These are phyloP conservation scores for Gopherus flavomarginatus DNA, from an alignment of 2,113 vertebrate species.

Conservation along the genomic window DNA sequence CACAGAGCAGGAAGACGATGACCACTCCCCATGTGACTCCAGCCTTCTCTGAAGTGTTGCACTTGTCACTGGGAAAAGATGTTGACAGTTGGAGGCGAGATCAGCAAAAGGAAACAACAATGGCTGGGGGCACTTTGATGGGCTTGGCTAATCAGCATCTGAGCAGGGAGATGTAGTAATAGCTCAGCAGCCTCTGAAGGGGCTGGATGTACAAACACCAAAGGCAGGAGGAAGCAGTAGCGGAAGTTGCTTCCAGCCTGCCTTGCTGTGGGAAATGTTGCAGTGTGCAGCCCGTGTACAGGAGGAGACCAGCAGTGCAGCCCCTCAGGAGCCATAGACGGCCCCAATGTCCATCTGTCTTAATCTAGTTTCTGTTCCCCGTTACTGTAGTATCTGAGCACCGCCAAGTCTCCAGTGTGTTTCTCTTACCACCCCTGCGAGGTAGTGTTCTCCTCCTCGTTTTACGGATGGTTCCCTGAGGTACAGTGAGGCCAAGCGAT, in stretches of 20 bases:
- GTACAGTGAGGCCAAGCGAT: not conserved
- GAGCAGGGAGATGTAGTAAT: not conserved
- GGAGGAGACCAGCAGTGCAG: not conserved
- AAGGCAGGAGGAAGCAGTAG: not conserved
- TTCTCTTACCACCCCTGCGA: not conserved
- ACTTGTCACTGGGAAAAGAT: not conserved
- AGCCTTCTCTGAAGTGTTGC: not conserved
- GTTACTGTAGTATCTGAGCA: not conserved
- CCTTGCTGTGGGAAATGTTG: not conserved
- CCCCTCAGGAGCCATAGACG: not conserved
- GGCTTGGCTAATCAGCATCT: not conserved
- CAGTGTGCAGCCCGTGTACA: not conserved
- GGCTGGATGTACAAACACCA: not conserved
- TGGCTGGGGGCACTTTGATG: not conserved
- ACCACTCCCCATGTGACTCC: not conserved
- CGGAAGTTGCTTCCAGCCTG: not conserved
- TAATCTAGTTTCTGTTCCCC: not conserved
- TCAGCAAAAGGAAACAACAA: not conserved
- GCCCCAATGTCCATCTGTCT: not conserved
- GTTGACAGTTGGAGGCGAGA: not conserved
- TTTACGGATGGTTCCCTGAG: not conserved
- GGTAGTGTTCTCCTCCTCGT: not conserved
- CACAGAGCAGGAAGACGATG: not conserved
- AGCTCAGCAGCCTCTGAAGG: not conserved
- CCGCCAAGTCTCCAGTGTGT: not conserved